Evolutionary conservation across 2,888 invertebrate genomes (phyloP).

Genomic region (Nymphalis c-album): DNA sequence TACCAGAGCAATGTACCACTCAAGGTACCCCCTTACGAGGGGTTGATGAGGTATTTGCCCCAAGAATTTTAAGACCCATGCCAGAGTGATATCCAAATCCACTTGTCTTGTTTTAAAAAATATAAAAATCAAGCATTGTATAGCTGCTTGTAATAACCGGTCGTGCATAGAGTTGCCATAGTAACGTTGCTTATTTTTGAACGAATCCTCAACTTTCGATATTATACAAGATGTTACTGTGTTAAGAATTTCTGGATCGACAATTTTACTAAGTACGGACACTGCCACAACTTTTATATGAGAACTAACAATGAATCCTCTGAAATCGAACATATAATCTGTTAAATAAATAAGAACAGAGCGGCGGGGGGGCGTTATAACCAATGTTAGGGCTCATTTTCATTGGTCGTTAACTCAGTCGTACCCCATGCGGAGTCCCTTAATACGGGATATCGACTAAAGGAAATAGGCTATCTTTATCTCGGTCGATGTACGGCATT

Average conservation of each 20-base stretch:
- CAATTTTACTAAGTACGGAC: slow-evolving; percentile 53
- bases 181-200: slow-evolving; percentile 67
- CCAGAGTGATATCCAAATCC: slow-evolving; percentile 43
- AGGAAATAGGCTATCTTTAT: no score
- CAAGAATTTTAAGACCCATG: slow-evolving; percentile 62
- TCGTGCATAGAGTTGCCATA: slow-evolving; percentile 69
- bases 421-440: no score
- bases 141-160: slow-evolving; percentile 55
- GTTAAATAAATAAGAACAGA: no score
- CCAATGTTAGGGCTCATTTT: no score
- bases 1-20: slow-evolving; percentile 67
- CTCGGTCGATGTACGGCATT: no score
- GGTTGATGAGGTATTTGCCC: slow-evolving; percentile 68
- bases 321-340: slow-evolving; percentile 44
- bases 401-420: no score
- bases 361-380: no score
- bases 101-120: slow-evolving; percentile 47
- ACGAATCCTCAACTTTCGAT: slow-evolving; percentile 55
- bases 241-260: slow-evolving; percentile 48
- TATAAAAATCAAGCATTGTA: slow-evolving; percentile 64
- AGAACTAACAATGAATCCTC: slow-evolving; percentile 58
- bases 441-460: no score
- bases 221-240: slow-evolving; percentile 53
- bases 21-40: slow-evolving; percentile 63
- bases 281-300: slow-evolving; percentile 60